These are phyloP conservation scores for Stegana nigrithorax DNA, from an alignment of 2,888 invertebrate genomes.

Conservation along the genomic window DNA sequence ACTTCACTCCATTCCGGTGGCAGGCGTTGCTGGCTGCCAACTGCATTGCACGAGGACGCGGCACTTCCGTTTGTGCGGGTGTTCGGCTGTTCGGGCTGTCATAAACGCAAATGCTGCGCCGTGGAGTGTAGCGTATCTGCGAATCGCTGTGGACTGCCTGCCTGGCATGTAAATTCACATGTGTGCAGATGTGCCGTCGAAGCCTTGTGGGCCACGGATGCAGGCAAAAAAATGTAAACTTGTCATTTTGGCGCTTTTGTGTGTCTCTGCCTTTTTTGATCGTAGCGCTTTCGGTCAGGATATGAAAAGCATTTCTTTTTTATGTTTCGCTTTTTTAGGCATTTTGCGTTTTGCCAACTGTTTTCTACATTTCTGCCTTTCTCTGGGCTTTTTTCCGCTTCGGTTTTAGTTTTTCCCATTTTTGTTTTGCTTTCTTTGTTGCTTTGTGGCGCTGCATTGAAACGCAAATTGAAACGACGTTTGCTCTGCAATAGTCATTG, in stretches of 20 bases:
- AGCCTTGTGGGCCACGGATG: no score
- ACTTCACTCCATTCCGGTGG: no score
- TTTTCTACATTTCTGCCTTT: neutral
- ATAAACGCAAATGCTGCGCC: no score
- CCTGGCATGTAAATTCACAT: no score
- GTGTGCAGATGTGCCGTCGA: no score
- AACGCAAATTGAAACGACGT: slow-evolving; percentile 58
- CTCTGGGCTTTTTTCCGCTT: neutral
- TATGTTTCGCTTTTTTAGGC: slow-evolving; percentile 47
- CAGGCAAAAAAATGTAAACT: neutral
- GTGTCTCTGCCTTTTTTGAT: neutral
- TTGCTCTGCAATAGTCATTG: slow-evolving; percentile 34
- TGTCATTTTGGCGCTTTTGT: neutral
- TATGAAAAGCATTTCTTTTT: slow-evolving; percentile 18
- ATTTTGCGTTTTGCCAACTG: neutral
- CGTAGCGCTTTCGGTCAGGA: neutral
- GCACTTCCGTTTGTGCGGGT: no score
- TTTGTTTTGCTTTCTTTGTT: neutral
- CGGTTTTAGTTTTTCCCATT: neutral
- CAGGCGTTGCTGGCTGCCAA: no score
- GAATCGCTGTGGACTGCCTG: neutral
- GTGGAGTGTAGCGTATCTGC: neutral
- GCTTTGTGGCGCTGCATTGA: slow-evolving; percentile 34
- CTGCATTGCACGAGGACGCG: no score
- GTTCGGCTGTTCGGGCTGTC: no score